These are phyloP conservation scores for Xyliphius kryptos DNA, from an alignment of 2,113 vertebrate species.

Conservation along the genomic window DNA sequence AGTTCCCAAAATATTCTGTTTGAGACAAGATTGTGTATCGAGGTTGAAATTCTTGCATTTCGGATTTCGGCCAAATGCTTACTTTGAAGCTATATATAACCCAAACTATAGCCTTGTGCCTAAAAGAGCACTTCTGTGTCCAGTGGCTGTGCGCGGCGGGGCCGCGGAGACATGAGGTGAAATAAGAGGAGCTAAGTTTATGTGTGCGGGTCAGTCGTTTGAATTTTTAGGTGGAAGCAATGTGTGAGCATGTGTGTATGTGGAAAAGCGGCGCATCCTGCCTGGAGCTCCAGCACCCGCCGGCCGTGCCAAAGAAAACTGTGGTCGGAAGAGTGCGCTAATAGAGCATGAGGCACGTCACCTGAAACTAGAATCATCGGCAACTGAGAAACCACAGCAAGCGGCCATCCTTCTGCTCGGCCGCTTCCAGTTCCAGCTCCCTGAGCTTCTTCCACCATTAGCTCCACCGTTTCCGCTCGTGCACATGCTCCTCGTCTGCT, in stretches of 20 bases:
- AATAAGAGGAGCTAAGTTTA: conserved; percentile 40
- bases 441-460: conserved; percentile 48
- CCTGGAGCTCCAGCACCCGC: conserved; percentile 57
- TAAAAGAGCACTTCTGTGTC: conserved; percentile 28
- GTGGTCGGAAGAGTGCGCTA: conserved; percentile 78
- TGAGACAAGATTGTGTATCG: conserved; percentile 2
- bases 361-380: conserved; percentile 79
- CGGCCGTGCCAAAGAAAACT: conserved; percentile 72
- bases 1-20: neutral
- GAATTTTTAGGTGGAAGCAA: conserved; percentile 21
- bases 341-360: conserved; percentile 79
- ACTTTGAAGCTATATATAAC: conserved; percentile 19
- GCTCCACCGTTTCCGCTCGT: conserved; percentile 58
- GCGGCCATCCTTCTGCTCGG: conserved; percentile 65
- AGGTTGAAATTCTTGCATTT: conserved; percentile 1
- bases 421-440: conserved; percentile 54
- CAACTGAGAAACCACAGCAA: conserved; percentile 73
- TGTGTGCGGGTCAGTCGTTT: conserved; percentile 26
- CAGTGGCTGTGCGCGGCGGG: conserved; percentile 25
- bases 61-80: conserved; percentile 4
- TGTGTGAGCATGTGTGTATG: conserved; percentile 44
- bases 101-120: conserved; percentile 16
- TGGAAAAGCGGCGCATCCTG: conserved; percentile 61
- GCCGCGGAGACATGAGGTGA: conserved; percentile 22
- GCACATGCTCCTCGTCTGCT: conserved; percentile 51